These are phyloP conservation scores for Pteropus alecto DNA, from an alignment of 2,113 vertebrate genomes.

Conservation along the genomic window DNA sequence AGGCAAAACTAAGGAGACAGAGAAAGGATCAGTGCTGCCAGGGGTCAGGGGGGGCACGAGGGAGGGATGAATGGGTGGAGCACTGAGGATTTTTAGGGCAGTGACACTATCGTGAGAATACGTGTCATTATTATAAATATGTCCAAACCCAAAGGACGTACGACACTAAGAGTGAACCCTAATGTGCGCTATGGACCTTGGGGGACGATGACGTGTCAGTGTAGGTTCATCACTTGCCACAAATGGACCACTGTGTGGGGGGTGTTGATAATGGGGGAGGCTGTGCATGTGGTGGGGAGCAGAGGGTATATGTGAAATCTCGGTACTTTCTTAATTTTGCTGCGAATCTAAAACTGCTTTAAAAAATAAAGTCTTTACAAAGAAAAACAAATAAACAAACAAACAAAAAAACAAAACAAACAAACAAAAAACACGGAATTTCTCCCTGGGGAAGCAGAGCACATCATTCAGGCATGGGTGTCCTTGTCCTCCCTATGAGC, in stretches of 20 bases:
- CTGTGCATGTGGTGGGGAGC: too few species aligned
- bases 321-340: neutral
- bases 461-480: fast-evolving
- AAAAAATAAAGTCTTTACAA: neutral
- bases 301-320: neutral
- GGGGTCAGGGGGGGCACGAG: neutral
- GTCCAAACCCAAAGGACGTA: neutral
- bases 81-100: neutral
- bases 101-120: neutral
- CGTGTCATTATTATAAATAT: neutral
- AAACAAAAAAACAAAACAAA: neutral
- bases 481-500: fast-evolving
- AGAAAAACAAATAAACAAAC: neutral
- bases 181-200: too few species aligned
- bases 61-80: neutral
- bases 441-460: neutral
- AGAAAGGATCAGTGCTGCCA: neutral
- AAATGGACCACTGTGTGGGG: neutral
- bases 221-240: neutral
- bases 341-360: neutral
- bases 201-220: neutral
- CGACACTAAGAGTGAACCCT: neutral
- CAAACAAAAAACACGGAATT: neutral
- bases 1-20: neutral
- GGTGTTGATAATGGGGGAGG: neutral